Conservation (phyloP, 2,113 vertebrate species). For the Actenoides hombroni region DNA sequence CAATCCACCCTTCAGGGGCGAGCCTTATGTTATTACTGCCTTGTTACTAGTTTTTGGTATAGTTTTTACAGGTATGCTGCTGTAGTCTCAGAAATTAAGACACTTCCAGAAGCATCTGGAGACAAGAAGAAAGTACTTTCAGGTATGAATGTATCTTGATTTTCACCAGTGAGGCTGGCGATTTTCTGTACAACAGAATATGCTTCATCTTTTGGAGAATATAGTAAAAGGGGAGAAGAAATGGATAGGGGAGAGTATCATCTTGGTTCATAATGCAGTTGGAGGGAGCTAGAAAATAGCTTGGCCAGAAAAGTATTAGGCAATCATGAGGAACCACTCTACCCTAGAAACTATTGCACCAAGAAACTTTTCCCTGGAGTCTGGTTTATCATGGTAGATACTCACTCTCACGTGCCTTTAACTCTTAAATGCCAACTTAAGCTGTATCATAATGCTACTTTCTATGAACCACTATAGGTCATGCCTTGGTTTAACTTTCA, state of each 20-base stretch:
- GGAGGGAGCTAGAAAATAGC: not conserved
- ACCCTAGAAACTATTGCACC: not conserved
- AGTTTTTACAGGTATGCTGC: not conserved
- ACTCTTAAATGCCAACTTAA: not conserved
- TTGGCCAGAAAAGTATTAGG: not conserved
- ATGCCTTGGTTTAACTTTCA: not conserved
- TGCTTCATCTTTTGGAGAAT: not conserved
- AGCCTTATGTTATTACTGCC: not conserved
- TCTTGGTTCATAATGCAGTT: not conserved
- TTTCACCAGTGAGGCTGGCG: not conserved
- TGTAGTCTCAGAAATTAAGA: not conserved
- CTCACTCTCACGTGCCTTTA: not conserved
- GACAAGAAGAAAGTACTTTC: not conserved
- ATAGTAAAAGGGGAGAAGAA: not conserved
- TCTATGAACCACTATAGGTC: not conserved
- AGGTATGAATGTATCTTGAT: not conserved
- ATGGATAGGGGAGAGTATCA: not conserved
- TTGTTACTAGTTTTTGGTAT: not conserved
- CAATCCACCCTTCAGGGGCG: not conserved
- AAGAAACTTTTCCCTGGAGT: not conserved
- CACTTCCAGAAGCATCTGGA: not conserved
- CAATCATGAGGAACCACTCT: not conserved
- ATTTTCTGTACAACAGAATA: not conserved
- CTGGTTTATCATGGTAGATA: not conserved
- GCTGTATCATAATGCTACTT: not conserved